phyloP scores from a whole-genome alignment of 2,113 vertebrate species.

The Cnemophilus loriae region DNA sequence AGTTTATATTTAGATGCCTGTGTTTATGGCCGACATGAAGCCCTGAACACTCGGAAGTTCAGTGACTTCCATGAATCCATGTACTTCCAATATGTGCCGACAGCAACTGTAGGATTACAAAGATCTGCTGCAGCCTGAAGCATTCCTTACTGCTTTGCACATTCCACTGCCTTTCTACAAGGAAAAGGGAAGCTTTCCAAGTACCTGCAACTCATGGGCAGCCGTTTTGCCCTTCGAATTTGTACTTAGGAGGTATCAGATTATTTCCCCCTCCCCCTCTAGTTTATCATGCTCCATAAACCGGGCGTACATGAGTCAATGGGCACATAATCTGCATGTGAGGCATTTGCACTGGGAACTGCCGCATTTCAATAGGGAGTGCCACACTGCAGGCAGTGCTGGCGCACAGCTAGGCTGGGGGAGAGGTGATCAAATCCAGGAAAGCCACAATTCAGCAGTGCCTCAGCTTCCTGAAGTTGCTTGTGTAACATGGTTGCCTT shows the following conservation, averaged over 20 bases:
- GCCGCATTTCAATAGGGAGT: neutral
- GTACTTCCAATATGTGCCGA: fast-evolving
- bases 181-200: neutral
- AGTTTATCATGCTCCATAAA: neutral
- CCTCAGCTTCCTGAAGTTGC: neutral
- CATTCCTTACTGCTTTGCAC: neutral
- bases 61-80: neutral
- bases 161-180: neutral
- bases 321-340: neutral
- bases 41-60: neutral
- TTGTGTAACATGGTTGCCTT: neutral
- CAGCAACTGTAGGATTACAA: fast-evolving
- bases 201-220: neutral
- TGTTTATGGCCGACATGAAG: neutral
- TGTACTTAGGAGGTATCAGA: neutral
- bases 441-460: neutral
- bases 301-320: neutral
- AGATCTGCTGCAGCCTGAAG: neutral
- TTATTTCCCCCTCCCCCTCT: neutral
- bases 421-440: neutral
- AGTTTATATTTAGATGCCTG: neutral
- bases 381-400: neutral
- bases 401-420: neutral
- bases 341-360: neutral
- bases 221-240: neutral